Evolutionary conservation across 2,888 invertebrate species (phyloP).

Genomic region (Parochlus steinenii): DNA sequence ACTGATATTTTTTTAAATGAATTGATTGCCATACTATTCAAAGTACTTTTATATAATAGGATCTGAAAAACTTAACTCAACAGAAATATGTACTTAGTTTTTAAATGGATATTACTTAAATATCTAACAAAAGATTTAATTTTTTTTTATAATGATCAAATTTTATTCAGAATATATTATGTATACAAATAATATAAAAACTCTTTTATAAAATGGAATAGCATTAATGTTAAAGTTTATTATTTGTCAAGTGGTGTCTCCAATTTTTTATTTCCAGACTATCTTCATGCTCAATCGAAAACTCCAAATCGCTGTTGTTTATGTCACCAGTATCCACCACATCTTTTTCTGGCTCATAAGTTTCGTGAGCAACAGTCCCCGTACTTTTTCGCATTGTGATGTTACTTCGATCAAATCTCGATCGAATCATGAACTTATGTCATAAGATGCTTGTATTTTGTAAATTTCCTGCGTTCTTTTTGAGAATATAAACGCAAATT

Average conservation of each 20-base stretch:
- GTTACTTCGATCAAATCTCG: slow-evolving; percentile 17
- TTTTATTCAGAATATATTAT: not conserved
- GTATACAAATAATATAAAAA: not conserved
- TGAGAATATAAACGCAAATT: slow-evolving; percentile 26
- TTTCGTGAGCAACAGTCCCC: slow-evolving; percentile 9
- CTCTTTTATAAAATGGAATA: not conserved
- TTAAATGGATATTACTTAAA: no score
- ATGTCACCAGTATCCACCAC: slow-evolving; percentile 14
- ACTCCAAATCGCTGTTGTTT: slow-evolving; percentile 15
- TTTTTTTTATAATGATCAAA: not conserved
- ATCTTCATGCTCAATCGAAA: slow-evolving; percentile 21
- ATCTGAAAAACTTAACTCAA: no score
- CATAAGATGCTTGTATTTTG: slow-evolving; percentile 19
- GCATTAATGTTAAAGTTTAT: slow-evolving; percentile 21
- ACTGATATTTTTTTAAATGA: no score
- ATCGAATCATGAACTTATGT: slow-evolving; percentile 28
- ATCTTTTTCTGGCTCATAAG: slow-evolving; percentile 1
- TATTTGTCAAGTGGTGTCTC: slow-evolving; percentile 31
- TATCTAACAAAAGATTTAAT: no score
- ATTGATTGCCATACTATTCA: no score
- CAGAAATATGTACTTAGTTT: no score
- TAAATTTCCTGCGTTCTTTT: no score
- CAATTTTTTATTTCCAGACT: slow-evolving; percentile 28
- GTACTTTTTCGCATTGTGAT: slow-evolving; percentile 6
- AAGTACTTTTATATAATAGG: no score